Base-by-base conservation (phyloP, 2,797 vertebrate genomes). In the Danio kyathit region DNA sequence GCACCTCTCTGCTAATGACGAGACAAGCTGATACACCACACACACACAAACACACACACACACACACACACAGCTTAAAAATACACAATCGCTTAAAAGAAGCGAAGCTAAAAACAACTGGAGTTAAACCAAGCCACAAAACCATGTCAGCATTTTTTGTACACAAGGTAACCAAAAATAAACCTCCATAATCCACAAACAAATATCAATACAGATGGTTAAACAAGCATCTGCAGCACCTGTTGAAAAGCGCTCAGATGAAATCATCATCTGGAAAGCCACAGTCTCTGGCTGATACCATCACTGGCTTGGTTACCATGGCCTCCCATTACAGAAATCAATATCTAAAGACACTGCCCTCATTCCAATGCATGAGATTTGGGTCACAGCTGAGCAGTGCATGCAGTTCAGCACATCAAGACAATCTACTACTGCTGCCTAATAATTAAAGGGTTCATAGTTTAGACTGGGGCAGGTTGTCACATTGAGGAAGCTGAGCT, bases 331-430 rank as follows among this genome's bases (percentile, higher is more conserved):
- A 77, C 81, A 66, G 63, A 21, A 79, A 92, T 93, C 92, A 73
- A 89, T 90, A 88, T 71, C 82, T 83, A 77, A 86, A 71, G 83
- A 89, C 86, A 85, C 79, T 29, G 76, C 86, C 46, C 69, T 92
- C 89, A 87, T 88, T 88, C 83, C 80, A 83, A 85, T 86, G 88
- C 87, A 90, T 76, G 67, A 46, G 76, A 84, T 87, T 83, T 74
- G 69, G 71, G 78, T 83, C 70, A 80, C 78, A 80, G 78, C 59
- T 59, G 59, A 80, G 60, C 51, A 41, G 67, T 13, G 74, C 69
- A 56, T 76, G 80, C 52, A 83, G 80, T 80, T 89, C 88, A 83
- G 80, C 85, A 86, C 79, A 85, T 46, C 17, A 52, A 29, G 65
- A 67, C 13, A 72, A 82, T 48, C 14, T 69, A 74, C 76, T 12